These are phyloP conservation scores for Limnothrissa miodon DNA, from an alignment of 2,113 vertebrate genomes.

Conservation along the genomic window DNA sequence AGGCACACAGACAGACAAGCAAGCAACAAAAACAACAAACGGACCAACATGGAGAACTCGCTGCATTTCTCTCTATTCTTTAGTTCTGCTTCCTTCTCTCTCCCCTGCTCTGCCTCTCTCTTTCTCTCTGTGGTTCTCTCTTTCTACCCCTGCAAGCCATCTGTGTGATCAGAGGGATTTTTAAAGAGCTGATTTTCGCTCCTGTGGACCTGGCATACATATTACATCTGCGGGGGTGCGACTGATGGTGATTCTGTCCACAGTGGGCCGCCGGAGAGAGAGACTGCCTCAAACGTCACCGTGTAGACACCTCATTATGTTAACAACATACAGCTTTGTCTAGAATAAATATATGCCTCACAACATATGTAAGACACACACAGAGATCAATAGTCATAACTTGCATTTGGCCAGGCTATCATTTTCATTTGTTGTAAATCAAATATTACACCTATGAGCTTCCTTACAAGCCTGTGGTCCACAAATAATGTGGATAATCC, in stretches of 20 bases:
- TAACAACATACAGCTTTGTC: neutral
- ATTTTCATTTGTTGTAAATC: neutral
- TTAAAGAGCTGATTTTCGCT: neutral
- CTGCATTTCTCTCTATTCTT: neutral
- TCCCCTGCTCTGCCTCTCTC: neutral
- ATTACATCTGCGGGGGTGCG: neutral
- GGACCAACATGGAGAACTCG: slow-evolving; percentile 16
- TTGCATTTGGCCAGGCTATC: too few relatives aligned
- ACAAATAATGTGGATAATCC: neutral
- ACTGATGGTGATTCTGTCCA: neutral
- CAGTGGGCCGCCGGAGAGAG: neutral
- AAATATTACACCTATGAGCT: neutral
- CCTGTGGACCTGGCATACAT: neutral
- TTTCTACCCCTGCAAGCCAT: neutral
- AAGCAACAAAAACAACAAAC: neutral
- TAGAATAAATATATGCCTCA: neutral
- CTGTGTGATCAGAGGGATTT: neutral
- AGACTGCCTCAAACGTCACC: neutral
- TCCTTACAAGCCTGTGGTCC: neutral
- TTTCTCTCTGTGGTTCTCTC: neutral
- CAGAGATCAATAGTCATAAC: neutral
- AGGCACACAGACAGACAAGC: neutral
- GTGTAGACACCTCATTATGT: neutral
- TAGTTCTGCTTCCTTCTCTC: slow-evolving; percentile 10
- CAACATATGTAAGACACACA: neutral